Evolutionary conservation across 1,140 invertebrate genomes (phyloP), one percentile per base, ranked within the genome.

Genomic region (Drosophila pallidifrons): DNA sequence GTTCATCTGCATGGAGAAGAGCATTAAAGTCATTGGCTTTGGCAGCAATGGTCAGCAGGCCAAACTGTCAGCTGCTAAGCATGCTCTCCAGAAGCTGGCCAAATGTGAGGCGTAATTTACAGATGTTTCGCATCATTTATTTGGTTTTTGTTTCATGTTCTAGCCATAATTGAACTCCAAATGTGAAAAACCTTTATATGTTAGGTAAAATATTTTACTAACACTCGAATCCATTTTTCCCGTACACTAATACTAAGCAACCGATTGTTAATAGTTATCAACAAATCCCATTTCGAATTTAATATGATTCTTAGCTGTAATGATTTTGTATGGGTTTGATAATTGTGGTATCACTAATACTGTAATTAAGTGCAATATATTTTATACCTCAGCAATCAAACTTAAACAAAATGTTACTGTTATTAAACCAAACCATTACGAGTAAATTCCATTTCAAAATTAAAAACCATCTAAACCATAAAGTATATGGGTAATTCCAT

Each of bases 31-130:
- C 3, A 93, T 95, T 91, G 96, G 96, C 0, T 95, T 96, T 82
- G 96, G 96, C 8, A 81, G 73, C 0, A 97, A 95, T 88, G 95
- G 94, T 71, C 93, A 93, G 7, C 93, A 95, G 81, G 96, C 96
- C 0, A 97, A 96, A 86, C 93, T 94, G 35, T 95, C 96, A 0
- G 96, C 96, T 1, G 95, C 96, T 0, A 97, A 97, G 90, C 93
- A 96, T 61, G 96, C 96, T 0, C 92, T 97, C 10, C 87, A 86
- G 28, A 87, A 79, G n/a, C 7, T 89, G 41, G 47, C 70, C 41
- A 88, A 83, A 25, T 75, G 35, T 32, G 85, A 87, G 7, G 69
- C 80, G n/a, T 72, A 66, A 28, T 15, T 13, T 52, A 13, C 5
- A 5, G 11, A 5, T 10, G 28, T 41, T 1, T 57, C n/a, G 3